Percentiles rank a stretch among this genome's conserved stretches.
Conservation (phyloP, 1,140 invertebrate genomes). For the Tetragonula clypearis region DNA sequence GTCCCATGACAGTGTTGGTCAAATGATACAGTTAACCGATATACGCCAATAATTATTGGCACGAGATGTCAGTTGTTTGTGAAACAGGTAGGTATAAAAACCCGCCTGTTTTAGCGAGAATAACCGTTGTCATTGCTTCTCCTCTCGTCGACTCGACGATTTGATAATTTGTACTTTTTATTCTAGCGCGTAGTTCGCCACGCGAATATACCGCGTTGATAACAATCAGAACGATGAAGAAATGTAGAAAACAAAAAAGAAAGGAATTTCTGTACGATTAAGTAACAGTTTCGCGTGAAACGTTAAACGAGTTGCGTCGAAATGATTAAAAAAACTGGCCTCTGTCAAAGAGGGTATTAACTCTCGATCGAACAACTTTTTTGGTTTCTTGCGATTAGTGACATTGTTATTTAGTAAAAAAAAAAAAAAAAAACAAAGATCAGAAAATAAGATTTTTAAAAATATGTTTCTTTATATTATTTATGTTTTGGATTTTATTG, state of each 20-base stretch:
- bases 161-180: constrained; percentile 4
- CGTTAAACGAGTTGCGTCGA: constrained; percentile 6
- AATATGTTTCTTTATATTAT: background rate
- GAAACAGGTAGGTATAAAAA: constrained; percentile 39
- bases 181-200: background rate
- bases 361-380: background rate
- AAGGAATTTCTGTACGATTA: constrained; percentile 34
- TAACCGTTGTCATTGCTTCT: background rate
- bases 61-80: constrained; percentile 20
- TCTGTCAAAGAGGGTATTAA: background rate
- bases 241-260: background rate
- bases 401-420: background rate
- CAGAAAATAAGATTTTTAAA: background rate
- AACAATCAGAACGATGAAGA: background rate
- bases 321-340: constrained; percentile 6
- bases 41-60: background rate
- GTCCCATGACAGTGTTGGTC: constrained; percentile 4
- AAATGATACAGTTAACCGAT: constrained; percentile 2
- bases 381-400: background rate
- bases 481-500: background rate
- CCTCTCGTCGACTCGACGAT: background rate
- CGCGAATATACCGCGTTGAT: background rate
- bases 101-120: constrained; percentile 22
- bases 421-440: background rate
- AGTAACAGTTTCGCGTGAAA: constrained; percentile 33